Evolutionary conservation across 2,797 vertebrate species (phyloP).

Genomic region (Danio jaintianensis): DNA sequence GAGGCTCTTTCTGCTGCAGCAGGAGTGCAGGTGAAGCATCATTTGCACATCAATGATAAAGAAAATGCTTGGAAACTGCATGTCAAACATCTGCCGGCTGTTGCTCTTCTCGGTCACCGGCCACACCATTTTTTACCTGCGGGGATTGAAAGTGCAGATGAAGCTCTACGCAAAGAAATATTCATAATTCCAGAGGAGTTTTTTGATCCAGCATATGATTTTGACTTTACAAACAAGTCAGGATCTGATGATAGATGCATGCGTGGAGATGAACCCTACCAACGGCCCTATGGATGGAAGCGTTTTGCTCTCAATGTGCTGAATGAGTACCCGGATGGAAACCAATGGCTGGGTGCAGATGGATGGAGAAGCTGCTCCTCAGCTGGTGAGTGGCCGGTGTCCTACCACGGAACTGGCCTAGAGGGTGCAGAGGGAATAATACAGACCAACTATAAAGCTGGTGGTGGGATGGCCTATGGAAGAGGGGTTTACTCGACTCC

Average conservation of each 20-base stretch:
- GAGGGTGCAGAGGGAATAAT: conserved; percentile 14
- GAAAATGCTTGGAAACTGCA: neutral
- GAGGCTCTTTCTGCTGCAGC: neutral
- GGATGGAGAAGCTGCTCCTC: conserved; percentile 21
- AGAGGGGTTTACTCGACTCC: conserved; percentile 61
- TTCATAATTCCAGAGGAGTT: conserved; percentile 59
- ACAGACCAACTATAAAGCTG: neutral
- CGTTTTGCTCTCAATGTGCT: conserved; percentile 64
- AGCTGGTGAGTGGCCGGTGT: conserved; percentile 46
- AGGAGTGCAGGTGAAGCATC: neutral
- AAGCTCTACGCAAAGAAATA: neutral
- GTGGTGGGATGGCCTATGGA: neutral
- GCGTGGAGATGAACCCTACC: conserved; percentile 68
- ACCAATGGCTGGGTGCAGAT: conserved; percentile 31
- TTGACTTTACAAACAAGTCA: neutral
- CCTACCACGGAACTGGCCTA: conserved; percentile 40
- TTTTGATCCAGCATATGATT: conserved; percentile 66
- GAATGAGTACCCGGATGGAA: conserved; percentile 43
- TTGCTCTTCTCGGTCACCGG: neutral
- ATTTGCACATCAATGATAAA: neutral
- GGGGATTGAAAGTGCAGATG: neutral
- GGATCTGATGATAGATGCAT: conserved; percentile 2
- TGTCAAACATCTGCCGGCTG: neutral
- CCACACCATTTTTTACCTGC: neutral
- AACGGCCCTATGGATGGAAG: conserved; percentile 72